Evolutionary conservation across 2,888 invertebrate species (phyloP).

Genomic region (Protophormia terraenovae): DNA sequence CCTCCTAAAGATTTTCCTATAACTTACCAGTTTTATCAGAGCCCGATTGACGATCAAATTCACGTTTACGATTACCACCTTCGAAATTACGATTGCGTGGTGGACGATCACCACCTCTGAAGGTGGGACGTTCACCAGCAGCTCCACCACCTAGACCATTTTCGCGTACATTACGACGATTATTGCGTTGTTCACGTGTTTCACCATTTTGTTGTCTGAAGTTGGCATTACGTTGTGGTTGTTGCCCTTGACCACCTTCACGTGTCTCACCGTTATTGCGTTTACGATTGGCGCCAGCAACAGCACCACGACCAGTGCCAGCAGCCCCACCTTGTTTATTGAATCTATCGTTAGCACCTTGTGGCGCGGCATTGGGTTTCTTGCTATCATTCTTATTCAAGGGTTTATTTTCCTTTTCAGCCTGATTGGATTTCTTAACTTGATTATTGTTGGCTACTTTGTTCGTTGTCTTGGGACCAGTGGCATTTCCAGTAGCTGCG

Average conservation of each 20-base stretch:
- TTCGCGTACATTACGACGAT: conserved; percentile 82
- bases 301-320: conserved; percentile 64
- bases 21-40: conserved; percentile 93
- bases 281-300: conserved; percentile 72
- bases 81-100: conserved; percentile 80
- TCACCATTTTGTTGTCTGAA: conserved; percentile 82
- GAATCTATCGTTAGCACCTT: conserved; percentile 68
- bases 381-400: conserved; percentile 79
- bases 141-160: conserved; percentile 72
- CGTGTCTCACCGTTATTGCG: conserved; percentile 75
- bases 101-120: conserved; percentile 74
- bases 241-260: conserved; percentile 70
- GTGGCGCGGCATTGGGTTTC: conserved; percentile 55
- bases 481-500: conserved; percentile 66
- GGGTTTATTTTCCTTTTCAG: conserved; percentile 81
- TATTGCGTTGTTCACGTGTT: conserved; percentile 87
- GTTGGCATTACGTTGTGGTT: conserved; percentile 75
- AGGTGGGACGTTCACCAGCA: conserved; percentile 64
- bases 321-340: conserved; percentile 74
- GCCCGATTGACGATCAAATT: conserved; percentile 97
- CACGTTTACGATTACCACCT: conserved; percentile 86
- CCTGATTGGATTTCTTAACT: conserved; percentile 76
- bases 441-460: conserved; percentile 59
- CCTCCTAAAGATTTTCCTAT: not conserved
- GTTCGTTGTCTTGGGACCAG: conserved; percentile 69